Percentiles rank a stretch among this genome's conserved stretches.
Evolutionary conservation across 2,888 invertebrate species (phyloP).

Genomic region (Lissonota sp.): DNA sequence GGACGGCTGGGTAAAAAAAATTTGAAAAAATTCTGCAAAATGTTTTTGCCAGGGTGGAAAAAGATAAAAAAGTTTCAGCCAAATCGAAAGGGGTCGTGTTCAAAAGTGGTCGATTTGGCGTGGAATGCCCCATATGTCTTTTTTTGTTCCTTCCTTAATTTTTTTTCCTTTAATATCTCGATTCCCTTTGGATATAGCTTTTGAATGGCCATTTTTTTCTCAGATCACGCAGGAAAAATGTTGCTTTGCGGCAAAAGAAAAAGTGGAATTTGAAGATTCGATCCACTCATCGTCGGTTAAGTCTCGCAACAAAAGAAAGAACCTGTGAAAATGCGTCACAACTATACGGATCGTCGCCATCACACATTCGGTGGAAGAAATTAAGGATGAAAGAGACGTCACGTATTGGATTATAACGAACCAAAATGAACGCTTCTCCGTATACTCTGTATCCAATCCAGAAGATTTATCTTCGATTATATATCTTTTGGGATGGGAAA

Average conservation of each 20-base stretch:
- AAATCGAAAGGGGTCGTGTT: no score
- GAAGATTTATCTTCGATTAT: conserved; percentile 46
- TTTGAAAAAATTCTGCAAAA: no score
- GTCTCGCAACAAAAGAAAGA: conserved; percentile 20
- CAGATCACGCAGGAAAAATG: no score
- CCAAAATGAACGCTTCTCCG: conserved; percentile 30
- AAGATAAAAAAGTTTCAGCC: no score
- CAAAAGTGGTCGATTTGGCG: no score
- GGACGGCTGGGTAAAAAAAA: no score
- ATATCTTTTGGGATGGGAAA: background rate
- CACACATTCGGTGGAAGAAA: conserved; percentile 9
- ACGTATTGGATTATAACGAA: background rate
- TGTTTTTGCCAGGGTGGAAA: no score
- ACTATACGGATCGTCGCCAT: conserved; percentile 16
- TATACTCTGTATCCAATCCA: conserved; percentile 25
- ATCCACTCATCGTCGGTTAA: conserved; percentile 43
- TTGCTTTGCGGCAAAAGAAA: no score
- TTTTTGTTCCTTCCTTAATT: background rate
- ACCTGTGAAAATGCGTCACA: conserved; percentile 1
- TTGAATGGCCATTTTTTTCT: no score
- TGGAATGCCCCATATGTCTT: no score
- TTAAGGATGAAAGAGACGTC: conserved; percentile 7
- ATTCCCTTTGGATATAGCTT: no score
- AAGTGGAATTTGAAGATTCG: conserved; percentile 16
- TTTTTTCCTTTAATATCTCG: conserved; percentile 4